Evolutionary conservation across 2,888 invertebrate genomes (phyloP), one percentile per base, ranked within the genome.

Genomic region (Sminthurinus aureus): DNA sequence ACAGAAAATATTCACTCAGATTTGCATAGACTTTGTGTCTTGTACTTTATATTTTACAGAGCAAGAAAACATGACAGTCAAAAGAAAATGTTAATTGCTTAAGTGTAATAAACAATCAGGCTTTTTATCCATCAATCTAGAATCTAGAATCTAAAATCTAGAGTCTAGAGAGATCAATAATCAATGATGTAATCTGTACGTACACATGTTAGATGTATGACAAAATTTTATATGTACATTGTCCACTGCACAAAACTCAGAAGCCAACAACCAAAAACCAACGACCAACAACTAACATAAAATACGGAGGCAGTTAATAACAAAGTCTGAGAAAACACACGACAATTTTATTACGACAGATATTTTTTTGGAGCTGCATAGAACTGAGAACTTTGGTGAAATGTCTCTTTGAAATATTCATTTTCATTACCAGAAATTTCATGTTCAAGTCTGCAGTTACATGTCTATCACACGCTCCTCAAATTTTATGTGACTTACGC

Each of bases 331-430:
- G 13, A 64, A n/a, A 18, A 13, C 64, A 13, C 64, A n/a, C 64
- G 13, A 64, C 67, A 67, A 67, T 22, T 67, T 67, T 67, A 12
- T 67, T 67, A 67, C 67, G 67, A 67, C 67, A 67, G 67, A 67
- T 67, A 67, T 20, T 67, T 8, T 8, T 20, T 20, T n/a, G 3
- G 8, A n/a, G n/a, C 11, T 20, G 3, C 22, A 66, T 11, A 20
- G n/a, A 22, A 67, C 20, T 66, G 38, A 38, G 38, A 38, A 6
- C 38, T n/a, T n/a, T n/a, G 38, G 38, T 38, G n/a, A n/a, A 38
- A 6, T 38, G 38, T 38, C 6, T 38, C 38, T 38, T 38, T 38
- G 38, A 38, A 38, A 38, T 38, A 38, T 38, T 38, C 38, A 38
- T 38, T 4, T 38, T 38, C 38, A 38, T 38, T 38, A 6, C 3